These are phyloP conservation scores for Limenitis camilla DNA, from an alignment of 2,888 invertebrate genomes.

Conservation along the genomic window DNA sequence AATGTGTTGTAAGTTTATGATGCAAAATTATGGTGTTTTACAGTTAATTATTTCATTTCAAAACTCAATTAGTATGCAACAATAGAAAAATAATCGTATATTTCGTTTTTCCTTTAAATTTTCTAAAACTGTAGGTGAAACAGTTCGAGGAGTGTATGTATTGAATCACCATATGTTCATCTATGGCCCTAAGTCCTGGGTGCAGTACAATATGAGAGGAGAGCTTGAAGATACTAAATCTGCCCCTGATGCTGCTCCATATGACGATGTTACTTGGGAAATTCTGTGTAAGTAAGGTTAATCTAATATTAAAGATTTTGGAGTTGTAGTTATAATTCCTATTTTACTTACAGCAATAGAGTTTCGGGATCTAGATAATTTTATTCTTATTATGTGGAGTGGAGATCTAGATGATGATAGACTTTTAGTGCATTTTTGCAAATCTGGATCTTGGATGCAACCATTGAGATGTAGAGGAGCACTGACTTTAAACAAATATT, in stretches of 20 bases:
- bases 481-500: conserved; percentile 79
- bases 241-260: conserved; percentile 72
- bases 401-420: conserved; percentile 85
- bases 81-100: too few relatives aligned
- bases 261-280: conserved; percentile 79
- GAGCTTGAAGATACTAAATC: conserved; percentile 77
- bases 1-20: background rate
- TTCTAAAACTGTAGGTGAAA: conserved; percentile 43
- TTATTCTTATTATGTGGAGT: conserved; percentile 86
- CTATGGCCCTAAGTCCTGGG: conserved; percentile 85
- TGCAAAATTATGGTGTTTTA: background rate
- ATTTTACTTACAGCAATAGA: conserved; percentile 75
- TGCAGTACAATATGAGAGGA: conserved; percentile 85
- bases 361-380: conserved; percentile 79
- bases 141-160: conserved; percentile 61
- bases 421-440: conserved; percentile 79
- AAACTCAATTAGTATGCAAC: too few relatives aligned
- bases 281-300: conserved; percentile 77
- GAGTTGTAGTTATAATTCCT: too few relatives aligned
- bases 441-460: conserved; percentile 66
- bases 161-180: conserved; percentile 79
- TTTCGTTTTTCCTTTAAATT: too few relatives aligned
- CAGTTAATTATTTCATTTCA: too few relatives aligned
- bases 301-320: background rate
- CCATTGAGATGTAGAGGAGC: conserved; percentile 79